phyloP scores from a whole-genome alignment of 2,888 invertebrate species.

The Melieria omissa region DNA sequence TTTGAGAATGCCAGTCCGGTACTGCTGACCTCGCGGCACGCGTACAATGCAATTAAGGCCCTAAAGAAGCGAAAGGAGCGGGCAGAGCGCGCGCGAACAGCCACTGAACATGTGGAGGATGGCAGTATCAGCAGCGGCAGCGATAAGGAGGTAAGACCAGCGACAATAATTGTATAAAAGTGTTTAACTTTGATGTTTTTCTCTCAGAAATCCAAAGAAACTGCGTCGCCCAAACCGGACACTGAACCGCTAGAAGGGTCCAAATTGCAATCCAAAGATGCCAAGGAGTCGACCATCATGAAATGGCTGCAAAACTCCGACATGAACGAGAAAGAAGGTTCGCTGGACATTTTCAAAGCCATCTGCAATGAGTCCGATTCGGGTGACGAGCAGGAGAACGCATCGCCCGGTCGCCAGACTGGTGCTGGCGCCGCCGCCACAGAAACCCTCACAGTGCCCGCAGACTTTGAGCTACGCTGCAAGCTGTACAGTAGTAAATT shows the following conservation, averaged over 20 bases:
- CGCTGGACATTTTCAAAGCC: slow-evolving; percentile 63
- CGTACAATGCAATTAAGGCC: slow-evolving; percentile 13
- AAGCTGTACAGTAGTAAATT: slow-evolving; percentile 46
- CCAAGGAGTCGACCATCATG: slow-evolving; percentile 56
- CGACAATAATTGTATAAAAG: neutral
- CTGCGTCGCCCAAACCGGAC: slow-evolving; percentile 17
- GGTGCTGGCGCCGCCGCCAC: slow-evolving; percentile 41
- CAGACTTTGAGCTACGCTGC: slow-evolving; percentile 40
- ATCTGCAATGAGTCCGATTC: slow-evolving; percentile 61
- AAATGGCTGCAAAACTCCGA: slow-evolving; percentile 65
- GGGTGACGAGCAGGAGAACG: slow-evolving; percentile 50
- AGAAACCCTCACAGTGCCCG: slow-evolving; percentile 34
- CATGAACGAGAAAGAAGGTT: slow-evolving; percentile 61
- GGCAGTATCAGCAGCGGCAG: slow-evolving; percentile 10
- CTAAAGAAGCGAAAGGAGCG: slow-evolving; percentile 14
- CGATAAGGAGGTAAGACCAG: slow-evolving; percentile 29
- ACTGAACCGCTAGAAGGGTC: neutral
- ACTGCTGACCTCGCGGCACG: too few relatives aligned
- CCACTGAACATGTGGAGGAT: neutral
- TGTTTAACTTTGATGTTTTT: neutral
- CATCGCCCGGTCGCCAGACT: slow-evolving; percentile 21
- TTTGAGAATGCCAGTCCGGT: slow-evolving; percentile 12
- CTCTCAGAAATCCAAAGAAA: neutral
- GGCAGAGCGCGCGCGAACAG: neutral
- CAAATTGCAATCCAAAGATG: slow-evolving; percentile 13